These are phyloP conservation scores for Syngnathus acus DNA, from an alignment of 2,797 vertebrate genomes.

Conservation along the genomic window DNA sequence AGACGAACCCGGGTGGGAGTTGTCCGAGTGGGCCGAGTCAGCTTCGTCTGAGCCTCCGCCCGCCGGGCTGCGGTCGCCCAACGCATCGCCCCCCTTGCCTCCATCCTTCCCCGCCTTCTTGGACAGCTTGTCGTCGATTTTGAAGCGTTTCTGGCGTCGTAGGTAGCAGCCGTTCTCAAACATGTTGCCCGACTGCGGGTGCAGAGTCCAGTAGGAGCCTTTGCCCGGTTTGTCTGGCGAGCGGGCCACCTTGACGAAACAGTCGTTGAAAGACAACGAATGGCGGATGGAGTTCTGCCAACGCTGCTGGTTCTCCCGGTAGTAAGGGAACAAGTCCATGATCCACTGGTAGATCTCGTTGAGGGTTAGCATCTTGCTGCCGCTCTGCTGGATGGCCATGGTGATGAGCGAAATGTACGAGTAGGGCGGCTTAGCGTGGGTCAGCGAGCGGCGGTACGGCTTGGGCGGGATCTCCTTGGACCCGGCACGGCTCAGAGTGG, in stretches of 20 bases:
- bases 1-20: slow-evolving; percentile 69
- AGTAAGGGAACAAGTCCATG: slow-evolving; percentile 90
- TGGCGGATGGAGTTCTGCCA: slow-evolving; percentile 92
- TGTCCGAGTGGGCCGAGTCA: slow-evolving; percentile 73
- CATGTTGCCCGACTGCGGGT: slow-evolving; percentile 89
- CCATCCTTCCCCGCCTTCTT: slow-evolving; percentile 70
- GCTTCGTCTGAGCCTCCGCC: slow-evolving; percentile 71
- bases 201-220: slow-evolving; percentile 87
- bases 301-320: slow-evolving; percentile 86
- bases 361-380: slow-evolving; percentile 85
- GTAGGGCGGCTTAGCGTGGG: slow-evolving; percentile 84
- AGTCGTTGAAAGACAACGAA: slow-evolving; percentile 89
- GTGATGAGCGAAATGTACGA: slow-evolving; percentile 91
- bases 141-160: slow-evolving; percentile 87
- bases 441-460: slow-evolving; percentile 80
- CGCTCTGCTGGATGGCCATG: slow-evolving; percentile 89
- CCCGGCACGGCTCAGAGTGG: slow-evolving; percentile 57
- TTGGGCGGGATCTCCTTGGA: slow-evolving; percentile 73
- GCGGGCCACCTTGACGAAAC: slow-evolving; percentile 86
- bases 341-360: slow-evolving; percentile 95
- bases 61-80: slow-evolving; percentile 63
- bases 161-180: slow-evolving; percentile 91
- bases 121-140: slow-evolving; percentile 77
- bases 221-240: slow-evolving; percentile 87
- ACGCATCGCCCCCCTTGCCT: slow-evolving; percentile 52